A percentile compares a stretch with the other conserved stretches of the same genome.
Evolutionary conservation across 1,140 invertebrate genomes (phyloP).

Genomic region (Carcinoscorpius rotundicauda): DNA sequence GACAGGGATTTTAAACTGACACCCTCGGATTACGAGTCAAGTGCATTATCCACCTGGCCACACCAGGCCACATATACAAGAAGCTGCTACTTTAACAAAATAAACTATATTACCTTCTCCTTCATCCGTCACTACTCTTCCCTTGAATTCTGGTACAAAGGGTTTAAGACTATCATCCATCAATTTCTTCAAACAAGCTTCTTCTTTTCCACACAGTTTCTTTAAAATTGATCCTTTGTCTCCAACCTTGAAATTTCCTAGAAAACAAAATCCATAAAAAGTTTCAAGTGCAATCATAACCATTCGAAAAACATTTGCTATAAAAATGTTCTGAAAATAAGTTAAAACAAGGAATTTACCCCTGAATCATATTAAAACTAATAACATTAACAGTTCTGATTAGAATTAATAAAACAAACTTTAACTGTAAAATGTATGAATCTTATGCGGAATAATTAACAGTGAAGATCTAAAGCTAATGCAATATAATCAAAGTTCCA

Average conservation of each 20-base stretch:
- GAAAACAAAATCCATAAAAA: slow-evolving; percentile 10
- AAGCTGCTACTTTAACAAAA: not conserved
- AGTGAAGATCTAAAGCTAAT: no score
- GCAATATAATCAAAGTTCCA: no score
- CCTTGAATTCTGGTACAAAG: slow-evolving; percentile 84
- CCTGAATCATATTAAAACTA: no score
- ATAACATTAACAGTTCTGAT: no score
- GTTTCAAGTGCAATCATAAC: slow-evolving; percentile 2
- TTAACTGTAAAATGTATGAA: no score
- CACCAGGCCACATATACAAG: no score
- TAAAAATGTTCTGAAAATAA: not conserved
- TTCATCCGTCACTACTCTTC: slow-evolving; percentile 58
- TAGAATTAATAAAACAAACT: no score
- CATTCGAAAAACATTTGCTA: slow-evolving; percentile 5
- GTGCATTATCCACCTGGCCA: no score
- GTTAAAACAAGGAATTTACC: no score
- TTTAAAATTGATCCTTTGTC: slow-evolving; percentile 87
- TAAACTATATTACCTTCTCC: slow-evolving; percentile 52
- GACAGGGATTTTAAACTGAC: no score
- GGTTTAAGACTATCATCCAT: slow-evolving; percentile 76
- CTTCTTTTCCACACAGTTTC: slow-evolving; percentile 78
- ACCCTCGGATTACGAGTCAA: no score
- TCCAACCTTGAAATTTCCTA: slow-evolving; percentile 82
- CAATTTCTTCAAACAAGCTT: slow-evolving; percentile 53
- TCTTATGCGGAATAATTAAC: no score